Percentiles rank a stretch among this genome's conserved stretches.
Conservation (phyloP, 2,888 invertebrate genomes). For the Prostheceraeus crozeri region DNA sequence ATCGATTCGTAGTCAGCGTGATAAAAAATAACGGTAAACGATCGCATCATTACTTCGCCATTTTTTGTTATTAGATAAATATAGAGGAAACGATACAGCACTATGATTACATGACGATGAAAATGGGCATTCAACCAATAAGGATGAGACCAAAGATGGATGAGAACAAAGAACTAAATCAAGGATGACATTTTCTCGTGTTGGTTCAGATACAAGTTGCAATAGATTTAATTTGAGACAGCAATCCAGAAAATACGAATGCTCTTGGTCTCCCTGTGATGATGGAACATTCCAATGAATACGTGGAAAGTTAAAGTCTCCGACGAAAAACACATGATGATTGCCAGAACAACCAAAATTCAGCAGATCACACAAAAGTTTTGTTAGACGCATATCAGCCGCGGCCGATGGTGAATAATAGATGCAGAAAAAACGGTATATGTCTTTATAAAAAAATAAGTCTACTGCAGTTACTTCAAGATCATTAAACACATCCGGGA, state of each 20-base stretch:
- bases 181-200: constrained; percentile 6
- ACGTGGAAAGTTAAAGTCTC: constrained; percentile 12
- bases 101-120: constrained; percentile 18
- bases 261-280: background rate
- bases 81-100: constrained; percentile 17
- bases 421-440: too few species aligned
- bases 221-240: background rate
- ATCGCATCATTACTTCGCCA: too few species aligned
- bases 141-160: background rate
- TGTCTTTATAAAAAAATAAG: too few species aligned
- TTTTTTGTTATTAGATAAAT: too few species aligned
- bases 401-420: too few species aligned
- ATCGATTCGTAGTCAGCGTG: constrained; percentile 21
- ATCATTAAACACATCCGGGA: too few species aligned
- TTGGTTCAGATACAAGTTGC: background rate
- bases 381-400: too few species aligned
- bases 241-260: background rate
- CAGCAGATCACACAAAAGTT: too few species aligned
- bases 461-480: too few species aligned
- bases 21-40: too few species aligned
- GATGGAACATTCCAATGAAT: constrained; percentile 3
- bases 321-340: constrained; percentile 7
- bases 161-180: constrained; percentile 20
- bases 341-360: too few species aligned
- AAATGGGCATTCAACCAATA: constrained; percentile 4